These are phyloP conservation scores for Perithous albicinctus DNA, from an alignment of 2,888 invertebrate species.

Conservation along the genomic window DNA sequence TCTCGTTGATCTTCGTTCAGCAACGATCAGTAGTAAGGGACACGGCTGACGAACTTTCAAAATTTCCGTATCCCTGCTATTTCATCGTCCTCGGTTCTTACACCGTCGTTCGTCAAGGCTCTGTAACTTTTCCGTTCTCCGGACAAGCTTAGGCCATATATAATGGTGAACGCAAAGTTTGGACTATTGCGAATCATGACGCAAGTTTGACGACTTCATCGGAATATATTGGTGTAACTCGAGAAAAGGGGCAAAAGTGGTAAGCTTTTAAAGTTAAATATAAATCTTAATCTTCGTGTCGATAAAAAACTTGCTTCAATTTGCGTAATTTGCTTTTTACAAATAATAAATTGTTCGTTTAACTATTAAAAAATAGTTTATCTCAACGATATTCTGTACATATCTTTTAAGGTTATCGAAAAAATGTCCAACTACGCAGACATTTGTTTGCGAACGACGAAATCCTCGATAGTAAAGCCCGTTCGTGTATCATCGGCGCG, in stretches of 20 bases:
- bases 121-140: constrained; percentile 58
- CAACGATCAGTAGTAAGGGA: constrained; percentile 54
- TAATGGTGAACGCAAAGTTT: constrained; percentile 64
- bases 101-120: constrained; percentile 60
- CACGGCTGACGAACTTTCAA: constrained; percentile 62
- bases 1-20: constrained; percentile 31
- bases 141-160: constrained; percentile 45
- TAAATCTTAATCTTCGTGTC: constrained; percentile 60
- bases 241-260: constrained; percentile 47
- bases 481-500: constrained; percentile 24
- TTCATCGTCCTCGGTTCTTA: constrained; percentile 50
- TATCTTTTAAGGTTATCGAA: constrained; percentile 17
- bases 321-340: constrained; percentile 19
- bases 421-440: constrained; percentile 62
- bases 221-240: constrained; percentile 47
- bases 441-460: constrained; percentile 60
- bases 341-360: too few relatives aligned
- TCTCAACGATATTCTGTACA: neutral
- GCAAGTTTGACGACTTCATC: constrained; percentile 65
- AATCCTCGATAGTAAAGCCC: constrained; percentile 59
- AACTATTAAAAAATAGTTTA: too few relatives aligned
- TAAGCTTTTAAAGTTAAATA: constrained; percentile 55
- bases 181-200: constrained; percentile 63
- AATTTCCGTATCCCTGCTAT: constrained; percentile 61
- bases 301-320: constrained; percentile 44